Percentiles rank a stretch among this genome's conserved stretches.
phyloP scores from a whole-genome alignment of 2,888 invertebrate genomes.

The Hybos culiciformis region DNA sequence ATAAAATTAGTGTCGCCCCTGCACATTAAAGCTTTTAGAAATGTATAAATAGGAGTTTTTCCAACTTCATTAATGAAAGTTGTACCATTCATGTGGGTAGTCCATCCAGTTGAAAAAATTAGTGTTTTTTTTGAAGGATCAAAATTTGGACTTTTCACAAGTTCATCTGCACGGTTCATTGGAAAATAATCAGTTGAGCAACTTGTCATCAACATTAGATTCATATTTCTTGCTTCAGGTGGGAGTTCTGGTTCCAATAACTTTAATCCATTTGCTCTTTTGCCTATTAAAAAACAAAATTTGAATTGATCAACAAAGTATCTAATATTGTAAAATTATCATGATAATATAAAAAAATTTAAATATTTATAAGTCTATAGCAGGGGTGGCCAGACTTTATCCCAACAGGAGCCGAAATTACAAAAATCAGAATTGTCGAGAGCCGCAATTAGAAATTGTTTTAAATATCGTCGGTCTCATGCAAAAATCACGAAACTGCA shows the following conservation, averaged over 20 bases:
- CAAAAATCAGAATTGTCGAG: too few relatives aligned
- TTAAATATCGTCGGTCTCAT: too few relatives aligned
- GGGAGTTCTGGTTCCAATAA: constrained; percentile 22
- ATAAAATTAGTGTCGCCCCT: constrained; percentile 32
- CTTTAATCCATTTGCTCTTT: constrained; percentile 23
- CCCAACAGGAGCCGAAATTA: too few relatives aligned
- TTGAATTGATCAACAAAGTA: too few relatives aligned
- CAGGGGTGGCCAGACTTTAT: too few relatives aligned
- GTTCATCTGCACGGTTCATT: constrained; percentile 20
- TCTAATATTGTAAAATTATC: too few relatives aligned
- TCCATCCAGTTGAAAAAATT: constrained; percentile 33
- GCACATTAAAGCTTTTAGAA: constrained; percentile 29
- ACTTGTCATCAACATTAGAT: constrained; percentile 26
- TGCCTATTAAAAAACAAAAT: constrained; percentile 19
- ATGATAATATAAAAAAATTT: too few relatives aligned
- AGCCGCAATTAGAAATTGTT: too few relatives aligned
- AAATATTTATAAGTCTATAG: too few relatives aligned
- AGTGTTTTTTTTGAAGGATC: constrained; percentile 26
- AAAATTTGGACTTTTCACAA: constrained; percentile 28
- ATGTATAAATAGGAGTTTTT: too few relatives aligned
- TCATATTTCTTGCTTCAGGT: constrained; percentile 26
- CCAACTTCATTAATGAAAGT: constrained; percentile 22
- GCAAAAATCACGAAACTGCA: too few relatives aligned
- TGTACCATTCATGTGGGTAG: constrained; percentile 26
- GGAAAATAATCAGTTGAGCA: constrained; percentile 24